phyloP scores from a whole-genome alignment of 2,888 invertebrate genomes.

The Automeris io region DNA sequence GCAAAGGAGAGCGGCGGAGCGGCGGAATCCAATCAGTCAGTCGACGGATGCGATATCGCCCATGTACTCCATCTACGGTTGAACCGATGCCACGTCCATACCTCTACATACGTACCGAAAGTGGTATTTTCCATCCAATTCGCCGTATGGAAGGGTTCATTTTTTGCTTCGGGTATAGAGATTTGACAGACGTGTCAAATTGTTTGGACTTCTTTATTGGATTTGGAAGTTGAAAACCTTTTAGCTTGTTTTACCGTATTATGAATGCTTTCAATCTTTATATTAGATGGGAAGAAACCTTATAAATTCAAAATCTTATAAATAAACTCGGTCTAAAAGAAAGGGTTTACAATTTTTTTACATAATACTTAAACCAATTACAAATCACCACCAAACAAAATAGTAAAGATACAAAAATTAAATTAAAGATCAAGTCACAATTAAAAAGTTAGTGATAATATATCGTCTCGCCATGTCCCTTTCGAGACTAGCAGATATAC shows the following conservation, averaged over 20 bases:
- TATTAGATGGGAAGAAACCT: too few species aligned
- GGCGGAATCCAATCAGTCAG: slow-evolving; percentile 67
- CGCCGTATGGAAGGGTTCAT: slow-evolving; percentile 14
- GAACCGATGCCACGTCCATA: slow-evolving; percentile 26
- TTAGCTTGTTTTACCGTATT: background rate
- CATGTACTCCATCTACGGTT: slow-evolving; percentile 38
- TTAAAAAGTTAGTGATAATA: too few species aligned
- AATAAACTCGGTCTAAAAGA: too few species aligned
- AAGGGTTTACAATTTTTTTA: too few species aligned
- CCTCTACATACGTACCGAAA: slow-evolving; percentile 52
- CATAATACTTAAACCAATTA: too few species aligned
- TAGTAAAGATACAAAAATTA: too few species aligned
- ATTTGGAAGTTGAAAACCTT: slow-evolving; percentile 5
- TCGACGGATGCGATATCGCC: slow-evolving; percentile 44
- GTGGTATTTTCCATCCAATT: slow-evolving; percentile 44
- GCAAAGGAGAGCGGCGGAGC: slow-evolving; percentile 45
- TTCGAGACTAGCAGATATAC: too few species aligned
- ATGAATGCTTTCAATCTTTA: background rate
- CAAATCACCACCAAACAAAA: too few species aligned
- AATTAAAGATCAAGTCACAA: too few species aligned
- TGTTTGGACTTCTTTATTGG: slow-evolving; percentile 9
- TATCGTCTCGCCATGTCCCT: too few species aligned
- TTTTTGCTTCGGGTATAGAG: slow-evolving; percentile 14
- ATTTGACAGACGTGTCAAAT: slow-evolving; percentile 16
- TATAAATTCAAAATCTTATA: too few species aligned